phyloP scores from a whole-genome alignment of 1,140 invertebrate genomes.

The Hylyphantes graminicola region DNA sequence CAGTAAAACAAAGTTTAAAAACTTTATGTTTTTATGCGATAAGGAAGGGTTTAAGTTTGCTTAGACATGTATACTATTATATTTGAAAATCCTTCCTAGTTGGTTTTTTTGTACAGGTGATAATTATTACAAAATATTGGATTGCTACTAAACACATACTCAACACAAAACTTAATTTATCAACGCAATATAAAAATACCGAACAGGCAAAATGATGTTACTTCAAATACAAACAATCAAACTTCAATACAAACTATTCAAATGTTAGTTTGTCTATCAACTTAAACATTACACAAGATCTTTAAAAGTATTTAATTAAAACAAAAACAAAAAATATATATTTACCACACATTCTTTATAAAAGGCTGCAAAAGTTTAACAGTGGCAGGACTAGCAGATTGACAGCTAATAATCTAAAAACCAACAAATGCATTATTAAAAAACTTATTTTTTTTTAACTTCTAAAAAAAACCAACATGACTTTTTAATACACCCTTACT shows the following conservation, averaged over 20 bases:
- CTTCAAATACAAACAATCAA: no score
- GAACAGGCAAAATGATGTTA: no score
- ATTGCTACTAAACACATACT: no score
- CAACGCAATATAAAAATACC: no score
- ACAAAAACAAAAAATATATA: conserved; percentile 14
- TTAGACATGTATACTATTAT: no score
- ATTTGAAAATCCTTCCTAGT: no score
- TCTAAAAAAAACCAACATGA: background rate
- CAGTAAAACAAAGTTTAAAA: no score
- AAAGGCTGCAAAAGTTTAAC: conserved; percentile 85
- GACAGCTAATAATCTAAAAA: conserved; percentile 84
- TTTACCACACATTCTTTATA: conserved; percentile 78
- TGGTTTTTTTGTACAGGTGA: no score
- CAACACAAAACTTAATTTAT: no score
- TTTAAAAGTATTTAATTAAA: background rate
- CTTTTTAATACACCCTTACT: conserved; percentile 71
- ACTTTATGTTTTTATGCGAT: no score
- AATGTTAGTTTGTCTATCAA: background rate
- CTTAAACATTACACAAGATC: background rate
- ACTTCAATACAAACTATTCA: background rate
- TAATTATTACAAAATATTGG: no score
- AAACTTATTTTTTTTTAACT: background rate
- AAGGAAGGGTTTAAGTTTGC: no score
- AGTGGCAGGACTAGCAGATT: conserved; percentile 81
- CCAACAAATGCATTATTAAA: background rate